A percentile compares a stretch with the other conserved stretches of the same genome.
Evolutionary conservation across 2,113 vertebrate genomes (phyloP).

Genomic region (Callocephalon fimbriatum): DNA sequence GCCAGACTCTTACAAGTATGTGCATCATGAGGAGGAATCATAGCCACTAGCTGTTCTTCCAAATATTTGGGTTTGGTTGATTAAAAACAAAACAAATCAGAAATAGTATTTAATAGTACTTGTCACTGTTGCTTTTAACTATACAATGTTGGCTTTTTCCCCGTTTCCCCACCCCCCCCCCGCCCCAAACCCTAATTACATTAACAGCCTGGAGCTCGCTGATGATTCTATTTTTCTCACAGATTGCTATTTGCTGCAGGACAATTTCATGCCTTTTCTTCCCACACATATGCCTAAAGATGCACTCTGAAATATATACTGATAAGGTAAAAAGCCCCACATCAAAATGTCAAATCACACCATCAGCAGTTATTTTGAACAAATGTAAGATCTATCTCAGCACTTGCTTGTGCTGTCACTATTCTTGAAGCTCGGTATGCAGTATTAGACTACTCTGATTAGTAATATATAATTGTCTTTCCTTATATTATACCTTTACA

Average conservation of each 20-base stretch:
- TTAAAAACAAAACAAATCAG: neutral
- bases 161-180: neutral
- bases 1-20: neutral
- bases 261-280: neutral
- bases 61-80: neutral
- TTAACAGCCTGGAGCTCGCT: neutral
- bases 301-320: neutral
- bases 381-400: neutral
- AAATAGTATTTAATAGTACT: neutral
- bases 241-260: neutral
- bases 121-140: neutral
- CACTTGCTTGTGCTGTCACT: neutral
- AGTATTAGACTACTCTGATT: neutral
- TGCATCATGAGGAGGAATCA: neutral
- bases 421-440: neutral
- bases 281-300: neutral
- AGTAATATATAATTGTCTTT: neutral
- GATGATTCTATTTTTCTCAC: neutral
- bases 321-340: neutral
- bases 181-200: neutral
- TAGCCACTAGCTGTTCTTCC: neutral
- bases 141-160: neutral
- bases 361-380: neutral
- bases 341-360: neutral
- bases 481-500: neutral